Base-by-base conservation (phyloP, 92 coral and sea anemone species). In the Phenganax subtilis region DNA sequence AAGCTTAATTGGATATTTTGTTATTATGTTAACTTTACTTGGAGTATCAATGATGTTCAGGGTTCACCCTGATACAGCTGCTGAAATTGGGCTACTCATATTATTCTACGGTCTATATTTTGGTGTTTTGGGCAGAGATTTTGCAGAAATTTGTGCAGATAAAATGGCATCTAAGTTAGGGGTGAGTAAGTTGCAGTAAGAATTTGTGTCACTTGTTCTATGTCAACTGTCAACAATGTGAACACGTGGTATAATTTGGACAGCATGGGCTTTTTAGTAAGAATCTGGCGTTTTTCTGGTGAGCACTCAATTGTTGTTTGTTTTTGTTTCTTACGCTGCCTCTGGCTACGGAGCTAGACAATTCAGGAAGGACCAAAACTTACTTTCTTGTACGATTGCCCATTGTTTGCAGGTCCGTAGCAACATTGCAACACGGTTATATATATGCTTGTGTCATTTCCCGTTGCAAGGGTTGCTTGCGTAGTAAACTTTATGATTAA, bases 91-190 rank as follows among this genome's bases (percentile, higher is more conserved):
- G 14, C 87, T 96, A 27, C 86, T 93, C 51, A 85, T 90, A 47
- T 75, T 96, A 81, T 96, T 96, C 75, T 96, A 96, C 90, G 99
- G 99, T 15, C 88, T 96, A 14, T 96, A 96, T 69, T 96, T 86
- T 90, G 99, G 99, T 54, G 99, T 96, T 27, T 90, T 96, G 70
- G 99, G 99, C 6, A 88, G 99, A 82, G 99, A 96, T 83, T 96
- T 96, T 96, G 99, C 99, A 10, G 99, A 96, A 83, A 96, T 96
- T 31, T 96, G 99, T 87, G 93, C 99, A 37, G 99, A 96, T 80
- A 96, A 92, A 81, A 96, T 96, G 92, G 99, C 99, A 63, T 92
- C 97, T 57, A 96, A 96, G 87, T 74, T 96, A 85, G 99, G 99
- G 57, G 99, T 96, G 78, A 92, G 99, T 90, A 37, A 37, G 47